Conservation (phyloP, 1,140 invertebrate species). For the Drosophila simulans region DNA sequence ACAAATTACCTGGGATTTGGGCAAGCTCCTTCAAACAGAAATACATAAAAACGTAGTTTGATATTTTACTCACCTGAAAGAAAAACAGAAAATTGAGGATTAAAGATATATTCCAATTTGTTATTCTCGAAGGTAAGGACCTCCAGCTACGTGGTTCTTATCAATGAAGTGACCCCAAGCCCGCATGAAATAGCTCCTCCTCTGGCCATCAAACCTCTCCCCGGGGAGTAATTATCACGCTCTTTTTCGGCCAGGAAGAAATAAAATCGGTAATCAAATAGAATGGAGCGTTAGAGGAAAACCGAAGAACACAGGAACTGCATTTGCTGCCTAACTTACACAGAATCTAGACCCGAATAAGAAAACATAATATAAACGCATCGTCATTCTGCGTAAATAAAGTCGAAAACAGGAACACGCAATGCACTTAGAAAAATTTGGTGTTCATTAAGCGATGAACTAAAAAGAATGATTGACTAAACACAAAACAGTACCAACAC, state of each 20-base stretch:
- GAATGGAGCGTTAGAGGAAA: conserved; percentile 34
- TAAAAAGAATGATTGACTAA: neutral
- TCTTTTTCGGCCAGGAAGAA: conserved; percentile 36
- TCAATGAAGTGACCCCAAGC: conserved; percentile 26
- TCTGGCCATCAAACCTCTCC: conserved; percentile 12
- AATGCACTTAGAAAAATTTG: conserved; percentile 1
- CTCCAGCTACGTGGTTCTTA: conserved; percentile 24
- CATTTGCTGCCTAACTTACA: conserved; percentile 62
- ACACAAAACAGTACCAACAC: neutral
- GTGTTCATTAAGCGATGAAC: too few species aligned
- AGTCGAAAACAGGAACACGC: conserved; percentile 46
- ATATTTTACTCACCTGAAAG: conserved; percentile 63
- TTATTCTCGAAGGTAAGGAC: conserved; percentile 20
- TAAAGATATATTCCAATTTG: conserved; percentile 17
- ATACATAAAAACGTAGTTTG: neutral
- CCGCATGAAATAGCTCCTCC: conserved; percentile 27
- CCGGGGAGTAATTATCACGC: conserved; percentile 66
- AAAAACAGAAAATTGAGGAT: conserved; percentile 24
- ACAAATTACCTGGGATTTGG: conserved; percentile 27
- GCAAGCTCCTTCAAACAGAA: neutral
- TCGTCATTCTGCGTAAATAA: conserved; percentile 69
- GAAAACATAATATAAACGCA: conserved; percentile 50
- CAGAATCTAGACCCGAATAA: conserved; percentile 60
- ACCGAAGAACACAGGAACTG: conserved; percentile 73
- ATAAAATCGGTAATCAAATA: conserved; percentile 47